These are phyloP conservation scores for Diceros bicornis DNA, from an alignment of 2,797 vertebrate species.

Conservation along the genomic window DNA sequence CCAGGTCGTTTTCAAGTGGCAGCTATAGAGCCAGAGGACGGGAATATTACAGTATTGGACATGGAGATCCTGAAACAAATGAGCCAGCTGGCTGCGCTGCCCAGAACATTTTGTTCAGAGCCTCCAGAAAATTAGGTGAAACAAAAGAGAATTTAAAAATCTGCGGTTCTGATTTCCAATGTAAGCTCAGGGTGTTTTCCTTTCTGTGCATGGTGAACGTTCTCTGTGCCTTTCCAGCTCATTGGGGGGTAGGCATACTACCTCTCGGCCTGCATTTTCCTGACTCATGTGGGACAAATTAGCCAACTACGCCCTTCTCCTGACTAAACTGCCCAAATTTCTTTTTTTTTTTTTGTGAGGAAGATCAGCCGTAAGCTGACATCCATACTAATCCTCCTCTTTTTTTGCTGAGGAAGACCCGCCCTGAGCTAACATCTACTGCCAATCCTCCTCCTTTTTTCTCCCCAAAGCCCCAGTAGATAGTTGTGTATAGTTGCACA, in stretches of 20 bases:
- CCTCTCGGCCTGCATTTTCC: not conserved
- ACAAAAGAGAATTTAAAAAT: constrained; percentile 31
- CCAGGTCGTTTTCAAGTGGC: not conserved
- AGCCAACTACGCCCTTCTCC: not conserved
- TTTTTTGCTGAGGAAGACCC: no score
- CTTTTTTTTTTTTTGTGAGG: no score
- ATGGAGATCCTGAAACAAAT: not conserved
- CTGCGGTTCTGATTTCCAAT: not conserved
- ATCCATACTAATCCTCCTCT: no score
- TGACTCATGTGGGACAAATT: not conserved
- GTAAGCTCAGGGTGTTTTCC: constrained; percentile 22
- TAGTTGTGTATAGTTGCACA: no score
- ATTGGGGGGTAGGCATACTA: not conserved
- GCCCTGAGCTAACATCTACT: no score
- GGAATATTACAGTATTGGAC: not conserved
- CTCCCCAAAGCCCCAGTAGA: no score
- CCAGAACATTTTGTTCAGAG: constrained; percentile 1
- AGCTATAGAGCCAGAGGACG: not conserved
- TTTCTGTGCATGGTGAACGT: not conserved
- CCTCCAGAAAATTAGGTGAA: constrained; percentile 56
- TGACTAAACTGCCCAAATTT: not conserved
- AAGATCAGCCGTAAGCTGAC: no score
- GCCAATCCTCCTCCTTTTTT: no score
- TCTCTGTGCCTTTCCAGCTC: not conserved
- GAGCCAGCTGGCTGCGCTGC: not conserved